A percentile compares a stretch with the other conserved stretches of the same genome.
Conservation (phyloP, 1,140 invertebrate species). For the Matsumurasca onukii region DNA sequence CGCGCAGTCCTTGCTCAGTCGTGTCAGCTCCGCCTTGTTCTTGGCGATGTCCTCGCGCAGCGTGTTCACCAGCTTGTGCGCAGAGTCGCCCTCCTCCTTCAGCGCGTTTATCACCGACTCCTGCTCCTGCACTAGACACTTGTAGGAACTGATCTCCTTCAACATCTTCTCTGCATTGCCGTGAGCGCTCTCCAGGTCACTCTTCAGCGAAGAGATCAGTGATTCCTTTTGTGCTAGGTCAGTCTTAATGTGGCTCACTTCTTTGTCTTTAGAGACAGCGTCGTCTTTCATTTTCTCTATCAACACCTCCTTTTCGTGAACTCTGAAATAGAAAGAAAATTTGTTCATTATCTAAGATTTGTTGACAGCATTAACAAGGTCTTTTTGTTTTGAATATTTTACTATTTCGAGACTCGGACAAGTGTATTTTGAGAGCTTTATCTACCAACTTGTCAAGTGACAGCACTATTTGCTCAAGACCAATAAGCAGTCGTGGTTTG, state of each 20-base stretch:
- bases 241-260: conserved; percentile 14
- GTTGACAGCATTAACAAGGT: too few relatives aligned
- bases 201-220: background rate
- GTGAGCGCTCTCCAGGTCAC: background rate
- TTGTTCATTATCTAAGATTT: too few relatives aligned
- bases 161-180: conserved; percentile 8
- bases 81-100: background rate
- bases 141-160: conserved; percentile 15
- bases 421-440: too few relatives aligned
- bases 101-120: conserved; percentile 5
- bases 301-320: conserved; percentile 44
- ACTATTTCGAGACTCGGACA: too few relatives aligned
- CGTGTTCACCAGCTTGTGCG: background rate
- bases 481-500: too few relatives aligned
- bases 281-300: conserved; percentile 48
- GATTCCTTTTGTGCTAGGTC: conserved; percentile 12
- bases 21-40: background rate
- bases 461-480: too few relatives aligned
- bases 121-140: background rate
- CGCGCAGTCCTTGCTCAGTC: conserved; percentile 8
- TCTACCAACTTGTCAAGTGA: too few relatives aligned
- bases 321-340: conserved; percentile 41
- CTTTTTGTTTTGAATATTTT: too few relatives aligned
- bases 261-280: conserved; percentile 9
- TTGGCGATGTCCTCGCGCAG: background rate